phyloP scores from a whole-genome alignment of 2,888 invertebrate genomes.

The Hypercompe scribonia region DNA sequence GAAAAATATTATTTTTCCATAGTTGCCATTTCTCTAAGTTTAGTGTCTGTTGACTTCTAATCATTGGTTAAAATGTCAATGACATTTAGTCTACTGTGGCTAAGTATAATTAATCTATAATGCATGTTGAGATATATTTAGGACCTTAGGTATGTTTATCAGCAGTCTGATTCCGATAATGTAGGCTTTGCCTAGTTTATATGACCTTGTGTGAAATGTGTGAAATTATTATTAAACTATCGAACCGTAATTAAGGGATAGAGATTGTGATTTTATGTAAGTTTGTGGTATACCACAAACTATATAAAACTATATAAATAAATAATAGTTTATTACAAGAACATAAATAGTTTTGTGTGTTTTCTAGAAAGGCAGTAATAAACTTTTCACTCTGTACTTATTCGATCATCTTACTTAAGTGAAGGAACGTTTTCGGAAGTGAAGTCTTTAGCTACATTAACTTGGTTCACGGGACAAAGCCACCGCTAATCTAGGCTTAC shows the following conservation, averaged over 20 bases:
- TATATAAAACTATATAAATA: not conserved
- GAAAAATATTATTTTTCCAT: not conserved
- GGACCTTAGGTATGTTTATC: no score
- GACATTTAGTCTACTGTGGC: no score
- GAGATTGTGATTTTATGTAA: no score
- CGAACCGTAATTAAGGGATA: no score
- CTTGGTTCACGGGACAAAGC: conserved; percentile 60
- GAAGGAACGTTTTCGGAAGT: conserved; percentile 49
- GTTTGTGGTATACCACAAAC: no score
- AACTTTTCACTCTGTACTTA: conserved; percentile 38
- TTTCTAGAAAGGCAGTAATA: conserved; percentile 18
- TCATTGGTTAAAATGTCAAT: not conserved
- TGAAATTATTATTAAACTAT: no score
- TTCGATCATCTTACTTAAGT: conserved; percentile 38
- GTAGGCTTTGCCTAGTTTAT: no score
- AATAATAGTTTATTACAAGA: not conserved
- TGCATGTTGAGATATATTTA: no score
- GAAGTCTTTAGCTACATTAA: conserved; percentile 60
- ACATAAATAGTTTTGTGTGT: not conserved
- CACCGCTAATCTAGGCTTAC: conserved; percentile 61
- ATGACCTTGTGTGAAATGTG: no score
- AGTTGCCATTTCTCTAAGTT: fast-evolving
- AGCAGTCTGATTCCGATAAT: no score
- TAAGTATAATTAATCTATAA: no score
- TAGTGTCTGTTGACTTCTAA: not conserved